Evolutionary conservation across 2,797 vertebrate species (phyloP), one percentile per base, ranked within the genome.

Genomic region (Ciconia nigra): DNA sequence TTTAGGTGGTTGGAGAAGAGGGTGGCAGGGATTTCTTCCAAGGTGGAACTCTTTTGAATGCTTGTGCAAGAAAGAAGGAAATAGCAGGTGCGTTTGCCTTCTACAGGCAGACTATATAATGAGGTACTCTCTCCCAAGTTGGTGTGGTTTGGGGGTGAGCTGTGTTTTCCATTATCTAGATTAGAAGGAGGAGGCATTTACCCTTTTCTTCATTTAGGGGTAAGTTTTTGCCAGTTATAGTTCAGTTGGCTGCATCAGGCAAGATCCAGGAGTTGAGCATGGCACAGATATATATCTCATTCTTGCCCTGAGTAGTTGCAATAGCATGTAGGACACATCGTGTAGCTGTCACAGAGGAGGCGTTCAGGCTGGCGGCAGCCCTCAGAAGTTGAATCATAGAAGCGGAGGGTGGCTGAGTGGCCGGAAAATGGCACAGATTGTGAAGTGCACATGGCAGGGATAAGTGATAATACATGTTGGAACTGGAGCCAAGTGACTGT

Each of bases 321-420:
- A n/a, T 2, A 20, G 15, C 0, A 0, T 55, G 39, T 29, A 59
- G 85, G 51, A 86, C 35, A 37, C 26, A 35, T 51, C 3, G 1
- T 67, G 51, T 65, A 62, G 66, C 80, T 94, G 71, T 77, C 83
- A 89, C 2, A 15, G 86, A 90, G 58, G 58, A 95, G 80, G 86
- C 3, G 2, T 57, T 87, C 62, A 70, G 85, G 31, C 80, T 89
- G 62, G 66, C 17, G 10, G 74, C 46, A 82, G 13, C 42, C 88
- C 91, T 95, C 73, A 93, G 66, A 93, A 89, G 59, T 41, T 89
- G 94, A 96, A 57, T 90, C 86, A 82, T 3, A 84, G 71, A 90
- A 87, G 67, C 70, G 77, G 63, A 93, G 67, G 55, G n/a, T 85
- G 88, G 47, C 84, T 89, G 81, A 93, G 78, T 94, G 95, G 78